A percentile compares a stretch with the other conserved stretches of the same genome.
phyloP scores from a whole-genome alignment of 2,888 invertebrate genomes.

The Entomobrya proxima region DNA sequence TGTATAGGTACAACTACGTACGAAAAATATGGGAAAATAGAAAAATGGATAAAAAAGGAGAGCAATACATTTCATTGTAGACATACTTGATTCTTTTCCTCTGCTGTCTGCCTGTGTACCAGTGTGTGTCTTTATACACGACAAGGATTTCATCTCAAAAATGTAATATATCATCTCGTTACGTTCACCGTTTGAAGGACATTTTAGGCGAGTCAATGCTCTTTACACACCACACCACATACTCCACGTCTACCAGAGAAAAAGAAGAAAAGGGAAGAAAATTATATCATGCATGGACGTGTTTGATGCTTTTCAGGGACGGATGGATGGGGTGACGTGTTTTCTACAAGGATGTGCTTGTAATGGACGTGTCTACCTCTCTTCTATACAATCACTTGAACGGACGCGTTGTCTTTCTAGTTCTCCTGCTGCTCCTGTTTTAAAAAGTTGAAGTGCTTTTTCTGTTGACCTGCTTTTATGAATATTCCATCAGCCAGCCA shows the following conservation, averaged over 20 bases:
- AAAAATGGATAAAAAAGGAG: neutral
- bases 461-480: slow-evolving; percentile 16
- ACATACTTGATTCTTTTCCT: neutral
- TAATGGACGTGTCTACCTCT: slow-evolving; percentile 11
- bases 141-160: slow-evolving; percentile 39
- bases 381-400: neutral
- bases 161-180: slow-evolving; percentile 63
- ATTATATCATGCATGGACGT: slow-evolving; percentile 24
- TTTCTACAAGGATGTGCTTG: slow-evolving; percentile 18
- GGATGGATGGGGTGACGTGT: slow-evolving; percentile 30
- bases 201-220: slow-evolving; percentile 51
- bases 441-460: slow-evolving; percentile 12
- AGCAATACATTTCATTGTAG: slow-evolving; percentile 10
- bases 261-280: slow-evolving; percentile 2
- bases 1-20: neutral
- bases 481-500: neutral
- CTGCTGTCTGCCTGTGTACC: neutral
- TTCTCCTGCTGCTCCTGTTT: neutral
- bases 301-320: slow-evolving; percentile 47
- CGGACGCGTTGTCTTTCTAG: neutral
- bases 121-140: neutral
- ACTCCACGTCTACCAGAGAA: neutral
- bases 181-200: slow-evolving; percentile 57
- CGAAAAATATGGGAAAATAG: neutral
- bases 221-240: slow-evolving; percentile 25